Evolutionary conservation across 2,888 invertebrate genomes (phyloP), one percentile per base, ranked within the genome.

Genomic region (Megastigmus dorsalis): DNA sequence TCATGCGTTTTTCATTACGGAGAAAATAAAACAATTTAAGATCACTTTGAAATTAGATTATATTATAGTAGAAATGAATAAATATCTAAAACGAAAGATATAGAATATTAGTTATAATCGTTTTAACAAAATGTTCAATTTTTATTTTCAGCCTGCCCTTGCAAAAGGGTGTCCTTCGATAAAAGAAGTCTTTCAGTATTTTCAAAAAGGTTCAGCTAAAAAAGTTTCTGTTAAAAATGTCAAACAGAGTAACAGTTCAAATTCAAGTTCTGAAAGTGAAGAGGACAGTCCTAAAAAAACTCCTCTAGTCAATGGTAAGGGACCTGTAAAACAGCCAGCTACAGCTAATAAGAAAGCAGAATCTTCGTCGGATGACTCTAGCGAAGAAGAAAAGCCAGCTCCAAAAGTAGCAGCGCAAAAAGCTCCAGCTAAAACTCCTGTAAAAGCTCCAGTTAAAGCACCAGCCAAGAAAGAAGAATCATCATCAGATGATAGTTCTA

Each of bases 131-230:
- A n/a, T n/a, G n/a, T n/a, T n/a, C n/a, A n/a, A 36, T 50, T 66
- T 62, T 13, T 18, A 13, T 13, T 91, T 91, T 79, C 87, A 95
- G 95, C 90, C 90, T 79, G 86, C 88, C 9, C 87, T 93, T 60
- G 89, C 90, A 0, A 93, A 94, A 86, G 93, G 92, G 66, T 89
- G 91, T 0, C 93, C 94, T 0, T 89, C 90, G 10, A 87, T 95
- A n/a, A 79, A 85, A 10, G 93, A 94, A 10, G 89, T 95, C 13
- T 78, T 92, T 20, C 84, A 88, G 6, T 89, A 90, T 81, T 93
- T 89, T 82, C 89, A 91, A 83, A 90, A 91, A 82, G 89, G 87
- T 76, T 85, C 88, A 45, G 78, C 83, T 18, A 90, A 89, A 73
- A 91, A 91, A 57, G 84, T 91, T 36, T 84, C 88, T 13, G 63